phyloP scores from a whole-genome alignment of 2,888 invertebrate genomes.

The Dexiosoma caninum region DNA sequence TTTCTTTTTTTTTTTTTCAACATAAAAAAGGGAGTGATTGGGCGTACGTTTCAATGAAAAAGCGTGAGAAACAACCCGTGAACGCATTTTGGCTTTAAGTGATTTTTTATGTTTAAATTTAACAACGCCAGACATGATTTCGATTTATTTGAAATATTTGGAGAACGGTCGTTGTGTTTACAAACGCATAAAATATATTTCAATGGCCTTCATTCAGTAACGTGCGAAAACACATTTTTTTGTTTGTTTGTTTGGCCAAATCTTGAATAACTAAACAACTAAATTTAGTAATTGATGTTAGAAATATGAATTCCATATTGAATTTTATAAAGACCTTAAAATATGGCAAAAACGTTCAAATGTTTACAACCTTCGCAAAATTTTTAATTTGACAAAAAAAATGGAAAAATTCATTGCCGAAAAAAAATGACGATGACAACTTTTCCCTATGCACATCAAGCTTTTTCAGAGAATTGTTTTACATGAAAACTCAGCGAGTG shows the following conservation, averaged over 20 bases:
- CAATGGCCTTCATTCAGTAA: conserved; percentile 52
- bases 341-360: not conserved
- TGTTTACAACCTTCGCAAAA: too few relatives aligned
- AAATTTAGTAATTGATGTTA: not conserved
- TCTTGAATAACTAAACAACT: not conserved
- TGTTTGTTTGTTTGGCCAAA: not conserved
- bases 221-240: conserved; percentile 50
- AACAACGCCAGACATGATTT: conserved; percentile 14
- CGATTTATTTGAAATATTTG: conserved; percentile 19
- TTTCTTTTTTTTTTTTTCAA: conserved; percentile 4
- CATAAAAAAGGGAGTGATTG: conserved; percentile 40
- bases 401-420: not conserved
- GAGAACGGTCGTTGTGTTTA: conserved; percentile 18
- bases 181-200: conserved; percentile 33
- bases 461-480: too few relatives aligned
- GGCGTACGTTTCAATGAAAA: not conserved
- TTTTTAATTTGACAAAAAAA: not conserved
- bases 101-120: conserved; percentile 51
- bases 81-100: conserved; percentile 38
- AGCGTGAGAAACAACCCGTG: conserved; percentile 32
- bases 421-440: too few relatives aligned
- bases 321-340: not conserved
- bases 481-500: not conserved
- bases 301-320: not conserved
- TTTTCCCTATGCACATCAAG: too few relatives aligned